Percentiles rank a stretch among this genome's conserved stretches.
Conservation (phyloP, 2,797 vertebrate species). For the Aselliscus stoliczkanus region DNA sequence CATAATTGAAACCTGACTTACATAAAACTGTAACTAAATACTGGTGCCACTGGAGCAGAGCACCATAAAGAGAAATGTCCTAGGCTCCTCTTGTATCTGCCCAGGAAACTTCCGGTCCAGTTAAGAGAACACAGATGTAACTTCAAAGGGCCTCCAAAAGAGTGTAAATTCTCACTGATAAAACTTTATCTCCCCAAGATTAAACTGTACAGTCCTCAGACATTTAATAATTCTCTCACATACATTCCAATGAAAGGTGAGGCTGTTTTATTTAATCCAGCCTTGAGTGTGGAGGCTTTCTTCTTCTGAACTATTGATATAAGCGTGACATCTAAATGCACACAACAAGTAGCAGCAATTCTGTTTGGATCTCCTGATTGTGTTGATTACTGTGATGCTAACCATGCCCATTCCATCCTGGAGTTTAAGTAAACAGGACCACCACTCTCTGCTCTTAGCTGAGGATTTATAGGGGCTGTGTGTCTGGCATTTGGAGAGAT, state of each 20-base stretch:
- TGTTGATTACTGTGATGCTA: constrained; percentile 47
- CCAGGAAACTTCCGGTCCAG: background rate
- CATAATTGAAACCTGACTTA: constrained; percentile 3
- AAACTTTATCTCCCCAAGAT: background rate
- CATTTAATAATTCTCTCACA: background rate
- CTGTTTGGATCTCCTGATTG: background rate
- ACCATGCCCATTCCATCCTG: constrained; percentile 39
- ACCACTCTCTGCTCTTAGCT: constrained; percentile 53
- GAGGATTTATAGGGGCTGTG: constrained; percentile 48
- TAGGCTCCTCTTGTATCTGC: background rate
- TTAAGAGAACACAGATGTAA: background rate
- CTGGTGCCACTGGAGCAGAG: background rate
- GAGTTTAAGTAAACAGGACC: constrained; percentile 65
- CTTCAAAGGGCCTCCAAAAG: background rate
- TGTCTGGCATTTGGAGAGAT: constrained; percentile 22
- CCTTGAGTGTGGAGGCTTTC: background rate
- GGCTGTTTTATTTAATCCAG: background rate
- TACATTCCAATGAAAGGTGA: background rate
- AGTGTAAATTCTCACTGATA: background rate
- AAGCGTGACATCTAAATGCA: background rate
- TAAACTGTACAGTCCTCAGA: background rate
- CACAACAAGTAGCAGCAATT: background rate
- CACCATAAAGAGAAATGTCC: background rate
- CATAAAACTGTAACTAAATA: constrained; percentile 32
- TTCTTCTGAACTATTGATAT: background rate